A percentile compares a stretch with the other conserved stretches of the same genome.
Conservation (phyloP, 2,888 invertebrate genomes). For the Cantharis rufa region DNA sequence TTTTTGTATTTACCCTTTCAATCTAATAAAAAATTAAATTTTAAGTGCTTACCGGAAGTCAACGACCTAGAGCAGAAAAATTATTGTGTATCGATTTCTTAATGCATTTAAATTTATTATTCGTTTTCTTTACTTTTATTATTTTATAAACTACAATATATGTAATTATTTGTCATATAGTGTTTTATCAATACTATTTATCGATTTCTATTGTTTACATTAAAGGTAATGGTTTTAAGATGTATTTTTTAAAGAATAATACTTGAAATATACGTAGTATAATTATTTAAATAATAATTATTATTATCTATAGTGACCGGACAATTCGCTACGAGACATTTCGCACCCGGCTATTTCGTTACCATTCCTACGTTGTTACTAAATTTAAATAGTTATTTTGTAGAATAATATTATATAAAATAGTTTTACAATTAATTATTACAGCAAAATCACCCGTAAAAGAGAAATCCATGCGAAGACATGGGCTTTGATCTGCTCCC, state of each 20-base stretch:
- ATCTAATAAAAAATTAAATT: background rate
- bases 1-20: background rate
- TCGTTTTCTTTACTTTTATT: background rate
- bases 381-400: too few relatives aligned
- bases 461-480: too few relatives aligned
- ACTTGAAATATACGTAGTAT: background rate
- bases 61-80: background rate
- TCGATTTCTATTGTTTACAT: background rate
- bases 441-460: too few relatives aligned
- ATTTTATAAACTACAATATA: background rate
- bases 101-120: background rate
- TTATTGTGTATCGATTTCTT: background rate
- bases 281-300: too few relatives aligned
- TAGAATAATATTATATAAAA: too few relatives aligned
- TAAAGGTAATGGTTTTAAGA: background rate
- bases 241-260: background rate
- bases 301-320: too few relatives aligned
- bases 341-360: too few relatives aligned
- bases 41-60: background rate
- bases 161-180: background rate
- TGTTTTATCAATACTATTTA: background rate
- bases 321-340: too few relatives aligned
- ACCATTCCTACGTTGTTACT: too few relatives aligned
- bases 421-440: too few relatives aligned
- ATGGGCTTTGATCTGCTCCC: too few relatives aligned